These are phyloP conservation scores for Euzetes globulus DNA, from an alignment of 2,888 invertebrate species.

Conservation along the genomic window DNA sequence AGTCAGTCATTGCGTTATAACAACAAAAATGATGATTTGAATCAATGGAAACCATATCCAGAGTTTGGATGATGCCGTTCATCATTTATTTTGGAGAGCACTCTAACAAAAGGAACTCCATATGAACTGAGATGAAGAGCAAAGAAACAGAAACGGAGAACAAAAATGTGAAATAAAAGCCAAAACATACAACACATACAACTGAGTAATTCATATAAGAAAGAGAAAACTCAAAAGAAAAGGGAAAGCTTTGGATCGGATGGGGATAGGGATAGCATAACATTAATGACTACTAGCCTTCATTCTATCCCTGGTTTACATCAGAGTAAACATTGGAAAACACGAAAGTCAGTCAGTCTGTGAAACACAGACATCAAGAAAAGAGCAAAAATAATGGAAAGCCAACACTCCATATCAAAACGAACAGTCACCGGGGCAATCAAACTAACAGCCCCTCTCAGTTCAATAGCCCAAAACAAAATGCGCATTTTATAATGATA, in stretches of 20 bases:
- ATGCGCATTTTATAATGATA: neutral
- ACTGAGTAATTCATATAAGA: neutral
- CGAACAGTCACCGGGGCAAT: neutral
- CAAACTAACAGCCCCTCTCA: no score
- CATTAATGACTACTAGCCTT: constrained; percentile 18
- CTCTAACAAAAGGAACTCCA: neutral
- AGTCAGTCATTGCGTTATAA: neutral
- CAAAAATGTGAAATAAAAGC: neutral
- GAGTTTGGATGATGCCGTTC: neutral
- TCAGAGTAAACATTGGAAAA: neutral
- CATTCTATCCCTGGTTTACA: constrained; percentile 5
- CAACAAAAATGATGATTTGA: neutral
- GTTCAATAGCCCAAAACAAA: no score
- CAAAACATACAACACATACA: neutral
- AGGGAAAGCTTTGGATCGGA: no score
- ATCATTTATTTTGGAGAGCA: neutral
- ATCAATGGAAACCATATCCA: neutral
- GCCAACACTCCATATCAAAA: neutral
- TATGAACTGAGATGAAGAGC: neutral
- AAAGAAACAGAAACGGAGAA: no score
- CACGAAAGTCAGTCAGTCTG: neutral
- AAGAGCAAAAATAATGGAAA: neutral
- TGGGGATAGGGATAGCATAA: neutral
- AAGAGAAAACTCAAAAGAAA: neutral
- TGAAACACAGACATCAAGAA: neutral